These are phyloP conservation scores for Drosophila koepferae DNA, from an alignment of 2,888 invertebrate genomes.

Conservation along the genomic window DNA sequence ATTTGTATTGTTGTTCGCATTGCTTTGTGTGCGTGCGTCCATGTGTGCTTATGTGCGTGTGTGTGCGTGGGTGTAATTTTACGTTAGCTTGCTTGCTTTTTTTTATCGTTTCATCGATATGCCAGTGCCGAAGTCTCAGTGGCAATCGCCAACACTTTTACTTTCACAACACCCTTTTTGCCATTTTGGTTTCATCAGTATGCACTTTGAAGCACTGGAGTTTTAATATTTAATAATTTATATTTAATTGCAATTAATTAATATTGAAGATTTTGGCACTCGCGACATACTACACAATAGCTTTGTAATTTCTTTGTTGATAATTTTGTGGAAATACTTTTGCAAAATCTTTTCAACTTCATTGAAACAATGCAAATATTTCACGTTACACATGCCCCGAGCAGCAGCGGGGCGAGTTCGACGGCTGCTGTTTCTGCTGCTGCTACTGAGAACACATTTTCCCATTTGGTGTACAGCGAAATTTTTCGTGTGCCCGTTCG, in stretches of 20 bases:
- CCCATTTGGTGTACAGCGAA: conserved; percentile 79
- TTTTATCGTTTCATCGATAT: conserved; percentile 68
- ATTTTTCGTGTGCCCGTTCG: conserved; percentile 62
- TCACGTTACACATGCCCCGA: conserved; percentile 29
- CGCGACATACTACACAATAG: conserved; percentile 3
- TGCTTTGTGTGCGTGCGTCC: conserved; percentile 34
- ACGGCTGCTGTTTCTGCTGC: conserved; percentile 51
- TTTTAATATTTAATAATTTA: conserved; percentile 23
- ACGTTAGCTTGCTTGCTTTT: conserved; percentile 59
- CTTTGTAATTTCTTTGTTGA: neutral
- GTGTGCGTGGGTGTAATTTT: conserved; percentile 44
- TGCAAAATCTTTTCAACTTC: conserved; percentile 9
- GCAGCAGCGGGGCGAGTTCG: conserved; percentile 31
- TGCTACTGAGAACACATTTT: conserved; percentile 55
- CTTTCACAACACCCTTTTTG: conserved; percentile 63
- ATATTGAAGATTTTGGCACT: conserved; percentile 5
- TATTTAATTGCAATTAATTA: conserved; percentile 6
- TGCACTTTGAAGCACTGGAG: conserved; percentile 30
- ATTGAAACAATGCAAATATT: conserved; percentile 31
- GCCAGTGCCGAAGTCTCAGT: conserved; percentile 32
- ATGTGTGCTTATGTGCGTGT: conserved; percentile 41
- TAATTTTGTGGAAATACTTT: neutral
- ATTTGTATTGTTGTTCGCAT: conserved; percentile 22
- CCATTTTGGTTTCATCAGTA: conserved; percentile 11
- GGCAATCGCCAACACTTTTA: conserved; percentile 66